These are phyloP conservation scores for Tychaedon coryphoeus DNA, from an alignment of 2,113 vertebrate genomes.

Conservation along the genomic window DNA sequence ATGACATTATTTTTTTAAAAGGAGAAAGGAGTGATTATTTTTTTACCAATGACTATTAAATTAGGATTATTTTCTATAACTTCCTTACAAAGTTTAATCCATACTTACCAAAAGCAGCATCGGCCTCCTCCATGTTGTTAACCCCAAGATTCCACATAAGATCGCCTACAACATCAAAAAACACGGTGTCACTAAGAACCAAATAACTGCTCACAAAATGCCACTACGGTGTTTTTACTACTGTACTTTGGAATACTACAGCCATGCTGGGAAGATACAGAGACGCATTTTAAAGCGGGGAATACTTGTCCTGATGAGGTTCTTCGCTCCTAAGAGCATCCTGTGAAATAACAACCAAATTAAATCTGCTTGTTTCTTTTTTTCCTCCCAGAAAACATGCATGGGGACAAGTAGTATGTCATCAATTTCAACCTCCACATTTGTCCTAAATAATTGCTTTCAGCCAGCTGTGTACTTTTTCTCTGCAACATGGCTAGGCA, in stretches of 20 bases:
- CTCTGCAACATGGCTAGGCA: neutral
- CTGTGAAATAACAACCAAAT: neutral
- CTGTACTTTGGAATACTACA: neutral
- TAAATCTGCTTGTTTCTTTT: neutral
- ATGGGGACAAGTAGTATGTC: neutral
- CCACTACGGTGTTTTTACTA: neutral
- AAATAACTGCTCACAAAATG: neutral
- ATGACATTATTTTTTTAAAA: neutral
- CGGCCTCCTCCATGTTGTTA: conserved; percentile 83
- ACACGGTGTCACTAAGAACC: neutral
- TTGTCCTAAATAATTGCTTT: neutral
- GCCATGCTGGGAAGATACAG: rapidly evolving
- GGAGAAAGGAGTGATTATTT: neutral
- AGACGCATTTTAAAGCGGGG: neutral
- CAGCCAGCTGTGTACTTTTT: neutral
- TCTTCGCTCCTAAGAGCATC: neutral
- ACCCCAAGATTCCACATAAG: conserved; percentile 83
- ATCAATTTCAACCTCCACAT: neutral
- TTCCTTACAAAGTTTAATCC: neutral
- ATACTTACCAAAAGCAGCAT: conserved; percentile 82
- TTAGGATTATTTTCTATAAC: neutral
- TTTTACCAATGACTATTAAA: neutral
- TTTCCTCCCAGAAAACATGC: neutral
- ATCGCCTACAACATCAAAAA: conserved; percentile 79
- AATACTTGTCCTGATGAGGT: neutral